Conservation (phyloP, 2,797 vertebrate genomes). For the Pelodytes ibericus region DNA sequence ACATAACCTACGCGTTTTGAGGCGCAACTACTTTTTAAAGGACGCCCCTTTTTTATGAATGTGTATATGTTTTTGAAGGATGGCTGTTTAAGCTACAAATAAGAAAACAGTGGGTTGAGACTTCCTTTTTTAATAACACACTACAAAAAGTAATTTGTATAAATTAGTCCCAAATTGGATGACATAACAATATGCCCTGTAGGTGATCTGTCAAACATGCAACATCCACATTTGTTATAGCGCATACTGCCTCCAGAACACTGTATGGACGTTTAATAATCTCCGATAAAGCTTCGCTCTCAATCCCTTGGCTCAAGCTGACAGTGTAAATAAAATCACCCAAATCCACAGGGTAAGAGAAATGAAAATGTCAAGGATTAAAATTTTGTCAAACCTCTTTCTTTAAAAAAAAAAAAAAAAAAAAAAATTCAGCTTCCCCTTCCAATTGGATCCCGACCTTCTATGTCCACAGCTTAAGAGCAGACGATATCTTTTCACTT, state of each 20-base stretch:
- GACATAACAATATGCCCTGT: slow-evolving; percentile 61
- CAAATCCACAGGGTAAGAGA: slow-evolving; percentile 97
- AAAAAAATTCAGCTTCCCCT: slow-evolving; percentile 82
- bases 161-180: slow-evolving; percentile 48
- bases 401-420: too few relatives aligned
- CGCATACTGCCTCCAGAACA: slow-evolving; percentile 73
- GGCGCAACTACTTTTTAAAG: too few relatives aligned
- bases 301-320: slow-evolving; percentile 96
- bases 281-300: slow-evolving; percentile 97
- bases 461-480: slow-evolving; percentile 81
- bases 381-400: slow-evolving; percentile 87
- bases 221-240: slow-evolving; percentile 72
- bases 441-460: slow-evolving; percentile 85
- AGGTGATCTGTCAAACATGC: slow-evolving; percentile 60
- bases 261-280: slow-evolving; percentile 92
- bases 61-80: too few relatives aligned
- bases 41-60: too few relatives aligned
- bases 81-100: too few relatives aligned
- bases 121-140: not conserved
- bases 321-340: slow-evolving; percentile 99
- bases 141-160: not conserved
- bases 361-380: slow-evolving; percentile 99
- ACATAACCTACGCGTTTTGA: too few relatives aligned
- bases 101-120: not conserved
- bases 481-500: slow-evolving; percentile 85